These are phyloP conservation scores for Mimas tiliae DNA, from an alignment of 2,888 invertebrate species.

Conservation along the genomic window DNA sequence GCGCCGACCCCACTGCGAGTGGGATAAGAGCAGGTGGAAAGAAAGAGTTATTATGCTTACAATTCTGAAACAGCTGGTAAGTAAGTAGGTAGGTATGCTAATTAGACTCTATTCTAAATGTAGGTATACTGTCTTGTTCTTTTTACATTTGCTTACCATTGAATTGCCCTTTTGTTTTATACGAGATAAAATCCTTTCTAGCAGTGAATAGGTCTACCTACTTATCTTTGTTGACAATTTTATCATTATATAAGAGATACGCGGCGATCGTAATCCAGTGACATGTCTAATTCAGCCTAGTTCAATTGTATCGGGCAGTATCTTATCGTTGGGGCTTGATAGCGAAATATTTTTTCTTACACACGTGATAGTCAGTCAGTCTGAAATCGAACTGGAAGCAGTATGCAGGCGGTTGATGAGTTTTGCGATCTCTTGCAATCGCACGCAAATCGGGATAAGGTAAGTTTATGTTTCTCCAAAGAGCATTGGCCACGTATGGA, in stretches of 20 bases:
- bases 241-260: constrained; percentile 31
- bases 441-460: constrained; percentile 93
- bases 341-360: constrained; percentile 28
- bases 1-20: too few relatives aligned
- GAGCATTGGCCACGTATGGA: too few relatives aligned
- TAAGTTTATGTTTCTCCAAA: constrained; percentile 48
- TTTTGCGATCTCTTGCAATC: constrained; percentile 88
- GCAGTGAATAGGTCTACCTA: too few relatives aligned
- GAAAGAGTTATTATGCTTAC: too few relatives aligned
- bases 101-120: too few relatives aligned
- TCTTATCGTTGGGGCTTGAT: constrained; percentile 29
- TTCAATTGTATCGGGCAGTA: constrained; percentile 31
- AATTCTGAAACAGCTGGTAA: too few relatives aligned
- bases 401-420: constrained; percentile 70
- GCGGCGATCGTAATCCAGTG: constrained; percentile 30
- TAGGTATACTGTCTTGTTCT: too few relatives aligned
- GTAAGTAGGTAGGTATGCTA: too few relatives aligned
- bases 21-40: too few relatives aligned
- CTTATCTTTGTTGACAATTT: constrained; percentile 19
- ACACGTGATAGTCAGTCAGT: constrained; percentile 33
- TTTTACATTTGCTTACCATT: background rate
- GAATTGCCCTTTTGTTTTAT: too few relatives aligned
- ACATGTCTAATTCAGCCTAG: constrained; percentile 23
- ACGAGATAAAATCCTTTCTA: too few relatives aligned
- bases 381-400: constrained; percentile 32